A percentile compares a stretch with the other conserved stretches of the same genome.
Conservation (phyloP, 2,888 invertebrate genomes). For the Lymantria dispar region DNA sequence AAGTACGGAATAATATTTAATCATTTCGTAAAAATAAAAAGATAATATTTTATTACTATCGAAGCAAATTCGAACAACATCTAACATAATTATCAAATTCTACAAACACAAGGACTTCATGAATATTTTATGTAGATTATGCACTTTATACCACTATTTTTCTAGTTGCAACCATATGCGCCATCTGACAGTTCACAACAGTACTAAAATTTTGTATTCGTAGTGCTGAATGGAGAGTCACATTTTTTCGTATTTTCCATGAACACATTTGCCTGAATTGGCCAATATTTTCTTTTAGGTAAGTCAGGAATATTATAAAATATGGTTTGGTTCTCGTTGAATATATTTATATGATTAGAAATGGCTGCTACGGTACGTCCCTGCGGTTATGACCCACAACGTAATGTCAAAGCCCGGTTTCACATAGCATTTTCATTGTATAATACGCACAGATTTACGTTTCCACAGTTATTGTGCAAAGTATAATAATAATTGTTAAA, state of each 20-base stretch:
- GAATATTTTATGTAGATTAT: conserved; percentile 4
- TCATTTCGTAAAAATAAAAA: too few species aligned
- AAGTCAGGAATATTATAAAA: conserved; percentile 47
- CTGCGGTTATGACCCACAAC: conserved; percentile 72
- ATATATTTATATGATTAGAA: conserved; percentile 31
- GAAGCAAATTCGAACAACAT: too few species aligned
- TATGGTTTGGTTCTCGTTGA: conserved; percentile 15
- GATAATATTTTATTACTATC: too few species aligned
- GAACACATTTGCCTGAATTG: conserved; percentile 71
- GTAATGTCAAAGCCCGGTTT: conserved; percentile 78
- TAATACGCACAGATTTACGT: conserved; percentile 45
- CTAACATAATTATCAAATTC: too few species aligned
- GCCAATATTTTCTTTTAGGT: conserved; percentile 72
- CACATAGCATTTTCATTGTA: conserved; percentile 55
- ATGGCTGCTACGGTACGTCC: conserved; percentile 53
- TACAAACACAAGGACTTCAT: too few species aligned
- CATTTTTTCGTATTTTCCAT: conserved; percentile 79
- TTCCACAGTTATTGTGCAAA: conserved; percentile 15
- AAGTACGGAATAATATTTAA: too few species aligned
- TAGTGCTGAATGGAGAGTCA: conserved; percentile 79
- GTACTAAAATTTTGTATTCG: conserved; percentile 81
- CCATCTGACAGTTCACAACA: conserved; percentile 55
- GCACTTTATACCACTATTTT: conserved; percentile 29
- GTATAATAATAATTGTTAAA: conserved; percentile 16
- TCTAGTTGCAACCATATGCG: conserved; percentile 16